Conservation (phyloP, 2,797 vertebrate genomes). For the Urosaurus nigricauda region DNA sequence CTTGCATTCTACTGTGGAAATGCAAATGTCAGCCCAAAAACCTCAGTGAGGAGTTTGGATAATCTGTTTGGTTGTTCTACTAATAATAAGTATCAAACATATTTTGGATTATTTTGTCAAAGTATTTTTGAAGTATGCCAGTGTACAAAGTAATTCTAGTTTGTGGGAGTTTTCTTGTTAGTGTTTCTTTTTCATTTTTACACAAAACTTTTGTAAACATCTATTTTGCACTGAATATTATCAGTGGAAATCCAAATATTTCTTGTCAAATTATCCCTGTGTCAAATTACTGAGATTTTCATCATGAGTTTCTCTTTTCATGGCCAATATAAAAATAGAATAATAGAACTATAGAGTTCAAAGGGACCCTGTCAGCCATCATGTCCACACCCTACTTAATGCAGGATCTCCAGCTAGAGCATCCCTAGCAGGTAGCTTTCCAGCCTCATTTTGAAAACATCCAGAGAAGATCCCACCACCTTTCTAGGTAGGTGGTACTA, state of each 20-base stretch:
- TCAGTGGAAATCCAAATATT: background rate
- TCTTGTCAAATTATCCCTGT: background rate
- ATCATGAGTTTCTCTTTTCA: background rate
- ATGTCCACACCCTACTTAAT: no score
- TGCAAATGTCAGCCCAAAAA: background rate
- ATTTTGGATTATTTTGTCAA: background rate
- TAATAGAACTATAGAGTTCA: no score
- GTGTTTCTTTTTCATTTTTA: background rate
- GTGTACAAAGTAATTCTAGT: no score
- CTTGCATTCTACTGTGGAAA: background rate
- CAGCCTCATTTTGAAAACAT: no score
- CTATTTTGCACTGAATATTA: background rate
- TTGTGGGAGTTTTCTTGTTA: no score
- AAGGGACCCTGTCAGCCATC: no score
- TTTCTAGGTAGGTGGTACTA: no score
- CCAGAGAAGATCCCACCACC: no score
- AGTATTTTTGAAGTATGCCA: background rate
- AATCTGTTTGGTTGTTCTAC: background rate
- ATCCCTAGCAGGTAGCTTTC: no score
- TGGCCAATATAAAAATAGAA: background rate
- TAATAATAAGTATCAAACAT: background rate
- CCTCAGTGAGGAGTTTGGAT: background rate
- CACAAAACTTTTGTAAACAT: background rate
- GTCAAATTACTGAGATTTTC: background rate
- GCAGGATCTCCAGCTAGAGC: no score